Conservation (phyloP, 2,888 invertebrate genomes). For the Sphecodes monilicornis region DNA sequence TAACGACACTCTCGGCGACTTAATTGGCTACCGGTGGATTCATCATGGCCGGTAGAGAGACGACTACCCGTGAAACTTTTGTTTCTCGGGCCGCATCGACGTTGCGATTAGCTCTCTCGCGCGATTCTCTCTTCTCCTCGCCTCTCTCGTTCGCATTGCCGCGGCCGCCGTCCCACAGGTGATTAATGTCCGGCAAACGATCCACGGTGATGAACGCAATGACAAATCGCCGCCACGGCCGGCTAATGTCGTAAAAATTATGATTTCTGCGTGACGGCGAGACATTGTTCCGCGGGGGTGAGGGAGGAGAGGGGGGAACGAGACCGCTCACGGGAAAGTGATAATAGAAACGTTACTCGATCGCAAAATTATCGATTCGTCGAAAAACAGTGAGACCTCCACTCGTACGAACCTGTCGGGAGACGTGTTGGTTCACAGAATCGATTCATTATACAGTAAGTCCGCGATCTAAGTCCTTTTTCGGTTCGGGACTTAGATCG, state of each 20-base stretch:
- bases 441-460: too few relatives aligned
- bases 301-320: too few relatives aligned
- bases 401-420: too few relatives aligned
- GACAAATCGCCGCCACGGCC: conserved; percentile 37
- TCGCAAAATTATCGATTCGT: neutral
- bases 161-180: conserved; percentile 13
- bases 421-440: too few relatives aligned
- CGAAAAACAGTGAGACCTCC: too few relatives aligned
- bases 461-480: too few relatives aligned
- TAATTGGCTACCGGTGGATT: conserved; percentile 68
- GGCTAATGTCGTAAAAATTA: conserved; percentile 42
- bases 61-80: conserved; percentile 44
- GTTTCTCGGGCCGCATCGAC: conserved; percentile 45
- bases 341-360: conserved; percentile 31
- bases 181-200: conserved; percentile 56
- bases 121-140: conserved; percentile 44
- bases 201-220: conserved; percentile 39
- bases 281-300: conserved; percentile 10
- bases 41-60: conserved; percentile 51
- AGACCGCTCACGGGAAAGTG: neutral
- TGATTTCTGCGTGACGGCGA: conserved; percentile 24
- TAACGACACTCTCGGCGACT: conserved; percentile 68
- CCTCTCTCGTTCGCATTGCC: neutral
- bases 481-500: too few relatives aligned
- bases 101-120: conserved; percentile 39